Evolutionary conservation across 2,888 invertebrate species (phyloP), one percentile per base, ranked within the genome.

Genomic region (Euspilapteryx auroguttella): DNA sequence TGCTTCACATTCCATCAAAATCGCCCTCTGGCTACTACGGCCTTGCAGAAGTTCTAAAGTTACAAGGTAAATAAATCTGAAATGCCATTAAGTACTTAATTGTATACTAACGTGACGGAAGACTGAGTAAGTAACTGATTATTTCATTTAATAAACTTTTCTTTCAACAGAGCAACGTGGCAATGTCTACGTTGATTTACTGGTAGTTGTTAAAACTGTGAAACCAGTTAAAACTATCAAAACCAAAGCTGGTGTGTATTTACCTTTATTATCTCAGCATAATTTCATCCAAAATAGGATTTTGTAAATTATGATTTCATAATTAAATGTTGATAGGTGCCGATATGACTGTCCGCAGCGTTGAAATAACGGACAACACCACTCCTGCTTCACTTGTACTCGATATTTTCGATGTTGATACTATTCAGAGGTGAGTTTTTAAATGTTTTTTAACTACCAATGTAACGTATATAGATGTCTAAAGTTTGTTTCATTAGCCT

Each of bases 331-430:
- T n/a, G n/a, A 24, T 32, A 75, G 75, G 75, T 24, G 61, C 65
- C 30, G 66, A 79, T 12, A 56, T 80, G 42, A 71, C 78, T 9
- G 81, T 85, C 24, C 79, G 88, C 3, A 82, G 82, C 40, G 59
- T 89, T 5, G 80, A 84, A 35, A 79, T 87, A 5, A 81, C 82
- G 48, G 85, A 82, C 62, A 80, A 76, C 44, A 83, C 79, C 10
- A 78, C 73, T 21, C 79, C 77, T 12, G 82, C 81, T n/a, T 62
- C 82, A 5, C 55, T 79, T 12, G 52, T 82, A 30, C 57, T 82
- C 21, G 66, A 88, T 26, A 59, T 80, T 25, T 90, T 89, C 82
- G 85, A 89, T 35, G 61, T 75, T 2, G 87, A 87, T 35, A 80
- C 85, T 45, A 85, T 89, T 29, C 69, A 79, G 39, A 78, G 83